phyloP scores from a whole-genome alignment of 2,888 invertebrate species.

The Bugulina stolonifera region DNA sequence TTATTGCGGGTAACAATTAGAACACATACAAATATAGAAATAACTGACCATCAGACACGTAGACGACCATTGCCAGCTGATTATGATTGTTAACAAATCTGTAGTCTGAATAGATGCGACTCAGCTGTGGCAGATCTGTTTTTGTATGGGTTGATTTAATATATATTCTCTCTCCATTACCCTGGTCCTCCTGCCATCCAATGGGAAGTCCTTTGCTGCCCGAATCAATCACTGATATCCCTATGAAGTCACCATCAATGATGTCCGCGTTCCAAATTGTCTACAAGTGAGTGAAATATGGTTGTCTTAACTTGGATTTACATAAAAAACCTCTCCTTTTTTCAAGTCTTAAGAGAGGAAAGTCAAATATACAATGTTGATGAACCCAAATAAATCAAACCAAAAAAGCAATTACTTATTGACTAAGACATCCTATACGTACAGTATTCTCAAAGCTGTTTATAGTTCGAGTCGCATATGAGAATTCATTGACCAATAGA shows the following conservation, averaged over 20 bases:
- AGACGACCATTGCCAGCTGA: slow-evolving; percentile 6
- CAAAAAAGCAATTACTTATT: too few species aligned
- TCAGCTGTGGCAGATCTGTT: background rate
- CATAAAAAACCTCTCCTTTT: too few species aligned
- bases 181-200: background rate
- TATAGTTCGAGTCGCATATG: background rate
- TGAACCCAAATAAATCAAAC: too few species aligned
- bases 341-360: too few species aligned
- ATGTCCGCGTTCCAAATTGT: slow-evolving; percentile 10
- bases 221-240: background rate
- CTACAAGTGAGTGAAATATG: background rate
- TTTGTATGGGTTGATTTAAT: background rate
- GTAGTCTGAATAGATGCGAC: background rate
- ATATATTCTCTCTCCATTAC: slow-evolving; percentile 2
- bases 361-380: too few species aligned
- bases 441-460: slow-evolving; percentile 9
- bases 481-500: background rate
- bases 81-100: background rate
- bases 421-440: background rate
- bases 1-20: too few species aligned
- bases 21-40: too few species aligned
- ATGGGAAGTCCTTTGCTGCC: slow-evolving; percentile 1
- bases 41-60: slow-evolving; percentile 8
- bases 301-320: too few species aligned
- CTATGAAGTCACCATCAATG: background rate